phyloP scores from a whole-genome alignment of 2,888 invertebrate genomes.

The Apamea sordens region DNA sequence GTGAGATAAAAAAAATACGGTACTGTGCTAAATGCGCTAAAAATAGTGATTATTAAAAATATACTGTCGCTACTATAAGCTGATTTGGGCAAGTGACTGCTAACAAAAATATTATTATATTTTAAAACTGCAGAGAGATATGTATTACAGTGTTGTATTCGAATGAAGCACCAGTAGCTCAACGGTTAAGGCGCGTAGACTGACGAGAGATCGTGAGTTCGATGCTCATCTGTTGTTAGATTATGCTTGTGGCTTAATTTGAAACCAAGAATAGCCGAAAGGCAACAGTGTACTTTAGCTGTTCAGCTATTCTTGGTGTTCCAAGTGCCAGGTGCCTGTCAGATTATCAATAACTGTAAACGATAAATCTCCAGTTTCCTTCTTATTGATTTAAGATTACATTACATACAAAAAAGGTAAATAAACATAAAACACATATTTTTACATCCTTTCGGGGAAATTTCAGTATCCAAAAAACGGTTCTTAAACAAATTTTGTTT shows the following conservation, averaged over 20 bases:
- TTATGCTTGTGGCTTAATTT: not conserved
- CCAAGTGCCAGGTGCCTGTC: not conserved
- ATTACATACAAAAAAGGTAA: slow-evolving; percentile 13
- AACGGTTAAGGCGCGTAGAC: not conserved
- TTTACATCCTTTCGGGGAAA: slow-evolving; percentile 1
- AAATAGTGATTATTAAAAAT: slow-evolving; percentile 30
- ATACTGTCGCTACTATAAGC: slow-evolving; percentile 5
- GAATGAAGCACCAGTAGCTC: not conserved
- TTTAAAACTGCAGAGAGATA: not conserved
- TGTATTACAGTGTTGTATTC: slow-evolving; percentile 4
- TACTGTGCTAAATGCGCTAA: not conserved
- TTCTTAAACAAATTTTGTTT: slow-evolving; percentile 10
- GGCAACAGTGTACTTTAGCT: not conserved
- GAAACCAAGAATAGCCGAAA: not conserved
- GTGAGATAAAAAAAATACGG: not conserved
- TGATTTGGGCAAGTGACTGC: slow-evolving; percentile 44
- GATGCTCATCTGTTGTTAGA: not conserved
- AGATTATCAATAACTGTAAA: slow-evolving; percentile 1
- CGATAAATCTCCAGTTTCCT: not conserved
- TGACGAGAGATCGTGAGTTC: not conserved
- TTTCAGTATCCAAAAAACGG: slow-evolving; percentile 15
- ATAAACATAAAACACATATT: not conserved
- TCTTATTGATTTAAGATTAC: not conserved
- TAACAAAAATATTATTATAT: slow-evolving; percentile 13
- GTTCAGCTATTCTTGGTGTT: not conserved